A percentile compares a stretch with the other conserved stretches of the same genome.
These are phyloP conservation scores for Erythrocebus patas DNA, from an alignment of 2,113 vertebrate species.

Conservation along the genomic window DNA sequence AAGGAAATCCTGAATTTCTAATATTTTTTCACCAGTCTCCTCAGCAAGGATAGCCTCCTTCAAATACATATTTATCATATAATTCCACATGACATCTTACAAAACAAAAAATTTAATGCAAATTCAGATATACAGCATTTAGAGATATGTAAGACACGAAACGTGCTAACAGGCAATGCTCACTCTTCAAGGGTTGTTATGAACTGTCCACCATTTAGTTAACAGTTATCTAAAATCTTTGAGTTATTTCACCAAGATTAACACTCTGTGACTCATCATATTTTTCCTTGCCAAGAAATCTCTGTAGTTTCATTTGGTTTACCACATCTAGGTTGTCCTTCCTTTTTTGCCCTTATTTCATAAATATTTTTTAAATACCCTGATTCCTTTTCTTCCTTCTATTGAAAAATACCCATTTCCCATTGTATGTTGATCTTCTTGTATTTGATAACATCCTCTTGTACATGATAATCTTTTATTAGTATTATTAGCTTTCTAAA, in stretches of 20 bases:
- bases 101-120: not conserved
- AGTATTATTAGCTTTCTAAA: not conserved
- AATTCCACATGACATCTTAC: not conserved
- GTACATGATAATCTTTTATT: not conserved
- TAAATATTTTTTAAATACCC: not conserved
- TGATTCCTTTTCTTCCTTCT: not conserved
- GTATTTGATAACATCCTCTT: not conserved
- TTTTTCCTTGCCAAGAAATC: conserved; percentile 6
- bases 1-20: not conserved
- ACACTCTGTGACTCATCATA: not conserved
- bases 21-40: not conserved
- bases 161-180: not conserved
- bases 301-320: not conserved
- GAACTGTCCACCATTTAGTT: not conserved
- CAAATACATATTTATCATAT: not conserved
- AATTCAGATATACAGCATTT: not conserved
- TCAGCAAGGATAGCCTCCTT: not conserved
- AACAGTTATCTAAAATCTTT: not conserved
- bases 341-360: not conserved
- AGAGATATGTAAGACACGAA: not conserved
- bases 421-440: not conserved
- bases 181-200: not conserved
- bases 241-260: not conserved
- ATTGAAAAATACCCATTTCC: not conserved
- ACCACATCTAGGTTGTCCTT: not conserved